Evolutionary conservation across 1,140 invertebrate species (phyloP).

Genomic region (Ladona fulva): DNA sequence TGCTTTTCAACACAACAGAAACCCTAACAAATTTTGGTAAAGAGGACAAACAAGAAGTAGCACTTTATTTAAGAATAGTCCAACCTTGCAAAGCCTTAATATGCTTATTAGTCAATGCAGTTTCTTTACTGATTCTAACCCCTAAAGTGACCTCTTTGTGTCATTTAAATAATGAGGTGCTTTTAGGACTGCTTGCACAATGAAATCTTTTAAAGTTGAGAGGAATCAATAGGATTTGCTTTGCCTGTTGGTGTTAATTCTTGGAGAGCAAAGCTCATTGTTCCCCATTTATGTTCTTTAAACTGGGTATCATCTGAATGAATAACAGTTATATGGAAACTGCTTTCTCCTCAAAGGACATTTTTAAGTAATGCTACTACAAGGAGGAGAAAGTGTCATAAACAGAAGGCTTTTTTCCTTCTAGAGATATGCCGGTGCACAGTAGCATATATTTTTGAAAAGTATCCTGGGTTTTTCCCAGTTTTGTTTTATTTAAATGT

Average conservation of each 20-base stretch:
- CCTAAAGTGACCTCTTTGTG: neutral
- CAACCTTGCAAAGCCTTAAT: neutral
- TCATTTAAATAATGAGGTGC: neutral
- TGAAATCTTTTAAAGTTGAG: neutral
- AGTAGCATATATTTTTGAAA: slow-evolving; percentile 10
- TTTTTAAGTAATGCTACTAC: neutral
- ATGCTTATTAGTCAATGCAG: neutral
- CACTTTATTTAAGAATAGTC: too few species aligned
- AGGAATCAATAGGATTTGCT: neutral
- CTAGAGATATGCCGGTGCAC: neutral
- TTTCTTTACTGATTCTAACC: neutral
- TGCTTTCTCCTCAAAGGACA: too few species aligned
- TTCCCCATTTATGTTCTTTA: neutral
- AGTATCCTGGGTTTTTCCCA: neutral
- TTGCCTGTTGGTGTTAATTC: neutral
- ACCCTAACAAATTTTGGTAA: too few species aligned
- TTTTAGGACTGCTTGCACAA: neutral
- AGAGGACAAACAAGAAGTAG: too few species aligned
- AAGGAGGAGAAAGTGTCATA: neutral
- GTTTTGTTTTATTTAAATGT: neutral
- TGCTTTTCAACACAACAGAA: too few species aligned
- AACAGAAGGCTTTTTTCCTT: neutral
- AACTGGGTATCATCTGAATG: neutral
- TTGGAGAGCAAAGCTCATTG: neutral
- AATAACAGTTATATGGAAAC: neutral